Evolutionary conservation across 2,888 invertebrate species (phyloP).

Genomic region (Drosophila mimica): DNA sequence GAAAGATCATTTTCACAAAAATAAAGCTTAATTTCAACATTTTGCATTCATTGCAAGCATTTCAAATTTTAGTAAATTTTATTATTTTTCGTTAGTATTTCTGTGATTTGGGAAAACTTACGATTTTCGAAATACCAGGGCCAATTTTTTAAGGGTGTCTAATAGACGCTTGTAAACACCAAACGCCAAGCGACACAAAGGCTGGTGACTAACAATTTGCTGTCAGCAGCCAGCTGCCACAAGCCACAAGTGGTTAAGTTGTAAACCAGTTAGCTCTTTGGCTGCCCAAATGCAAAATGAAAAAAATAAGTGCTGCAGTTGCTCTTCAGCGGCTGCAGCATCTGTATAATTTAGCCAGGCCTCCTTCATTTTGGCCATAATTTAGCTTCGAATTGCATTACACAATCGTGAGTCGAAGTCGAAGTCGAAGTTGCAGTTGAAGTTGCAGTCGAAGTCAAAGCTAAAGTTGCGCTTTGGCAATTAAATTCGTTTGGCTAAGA

Average conservation of each 20-base stretch:
- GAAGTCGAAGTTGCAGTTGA: background rate
- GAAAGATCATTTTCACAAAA: background rate
- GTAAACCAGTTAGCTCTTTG: slow-evolving; percentile 52
- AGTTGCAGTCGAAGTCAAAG: background rate
- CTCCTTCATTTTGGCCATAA: slow-evolving; percentile 37
- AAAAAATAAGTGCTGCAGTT: slow-evolving; percentile 10
- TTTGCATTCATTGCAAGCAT: background rate
- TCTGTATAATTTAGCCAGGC: slow-evolving; percentile 44
- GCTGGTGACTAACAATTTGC: slow-evolving; percentile 29
- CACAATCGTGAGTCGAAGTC: slow-evolving; percentile 45
- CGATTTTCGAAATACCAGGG: background rate
- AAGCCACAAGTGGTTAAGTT: slow-evolving; percentile 60
- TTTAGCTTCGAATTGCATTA: slow-evolving; percentile 47
- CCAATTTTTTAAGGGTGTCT: background rate
- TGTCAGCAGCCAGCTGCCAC: slow-evolving; percentile 64
- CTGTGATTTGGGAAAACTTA: background rate
- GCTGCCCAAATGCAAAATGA: background rate
- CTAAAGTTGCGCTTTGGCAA: slow-evolving; percentile 4
- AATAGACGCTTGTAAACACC: slow-evolving; percentile 20
- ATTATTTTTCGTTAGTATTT: background rate
- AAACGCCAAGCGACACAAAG: slow-evolving; percentile 7
- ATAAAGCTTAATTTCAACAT: fast-evolving
- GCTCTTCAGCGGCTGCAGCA: slow-evolving; percentile 26
- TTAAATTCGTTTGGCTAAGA: slow-evolving; percentile 10
- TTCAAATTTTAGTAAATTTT: background rate